phyloP scores from a whole-genome alignment of 2,113 vertebrate species.

The Cricetomys ansorgei region DNA sequence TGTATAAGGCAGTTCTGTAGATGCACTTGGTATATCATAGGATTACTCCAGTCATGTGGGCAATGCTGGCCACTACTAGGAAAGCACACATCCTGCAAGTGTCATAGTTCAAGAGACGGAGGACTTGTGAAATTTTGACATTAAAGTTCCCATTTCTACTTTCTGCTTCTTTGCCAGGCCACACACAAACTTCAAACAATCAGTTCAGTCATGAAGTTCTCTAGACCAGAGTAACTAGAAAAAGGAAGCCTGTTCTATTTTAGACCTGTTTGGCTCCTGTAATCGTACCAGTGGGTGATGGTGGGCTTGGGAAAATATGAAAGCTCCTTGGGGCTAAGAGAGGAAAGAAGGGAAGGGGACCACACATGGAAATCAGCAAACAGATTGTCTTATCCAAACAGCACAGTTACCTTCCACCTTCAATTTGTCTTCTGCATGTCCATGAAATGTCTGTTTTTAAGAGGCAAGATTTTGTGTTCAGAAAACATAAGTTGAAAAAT shows the following conservation, averaged over 20 bases:
- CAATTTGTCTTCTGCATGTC: background rate
- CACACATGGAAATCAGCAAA: background rate
- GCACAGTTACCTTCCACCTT: background rate
- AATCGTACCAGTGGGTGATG: background rate
- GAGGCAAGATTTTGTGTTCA: background rate
- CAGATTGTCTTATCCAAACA: background rate
- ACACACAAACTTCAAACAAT: background rate
- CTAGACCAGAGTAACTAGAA: background rate
- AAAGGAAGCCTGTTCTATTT: slow-evolving; percentile 25
- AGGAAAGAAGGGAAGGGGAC: background rate
- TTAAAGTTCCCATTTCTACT: background rate
- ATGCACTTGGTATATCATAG: background rate
- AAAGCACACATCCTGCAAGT: background rate
- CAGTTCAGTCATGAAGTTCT: background rate
- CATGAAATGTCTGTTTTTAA: background rate
- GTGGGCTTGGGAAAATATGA: slow-evolving; percentile 8
- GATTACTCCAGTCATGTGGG: background rate
- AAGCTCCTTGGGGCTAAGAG: background rate
- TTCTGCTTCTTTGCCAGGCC: background rate
- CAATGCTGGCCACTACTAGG: background rate
- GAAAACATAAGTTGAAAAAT: background rate
- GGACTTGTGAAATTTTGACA: background rate
- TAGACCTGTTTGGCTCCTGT: background rate
- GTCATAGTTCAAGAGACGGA: background rate
- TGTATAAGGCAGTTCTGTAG: background rate